Base-by-base conservation (phyloP, 30 jellyfish, hydroid and myxozoan species). In the Pelagia noctiluca region DNA sequence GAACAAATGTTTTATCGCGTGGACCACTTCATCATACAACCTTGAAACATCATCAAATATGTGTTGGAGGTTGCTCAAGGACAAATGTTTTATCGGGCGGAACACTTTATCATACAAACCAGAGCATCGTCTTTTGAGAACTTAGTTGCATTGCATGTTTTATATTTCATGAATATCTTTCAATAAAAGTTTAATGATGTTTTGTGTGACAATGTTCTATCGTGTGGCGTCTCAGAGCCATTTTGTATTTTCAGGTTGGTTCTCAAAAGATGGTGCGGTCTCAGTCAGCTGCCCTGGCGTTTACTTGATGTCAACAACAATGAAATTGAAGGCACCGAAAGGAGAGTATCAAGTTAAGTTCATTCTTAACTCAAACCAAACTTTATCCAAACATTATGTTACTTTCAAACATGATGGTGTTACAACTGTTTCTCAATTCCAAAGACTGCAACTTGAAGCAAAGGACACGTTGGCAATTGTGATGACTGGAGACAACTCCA, bases 261-360 rank as follows among this genome's bases (percentile, higher is more conserved):
- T 13, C 28, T 16, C 86, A 11, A 35, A n/a, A 0, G 60, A 33
- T 36, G 19, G 23, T 1, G 76, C 35, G 22, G 71, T 86, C 26
- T 22, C 66, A 30, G 85, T 86, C 22, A 35, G 28, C 2, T 86
- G 96, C 73, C 24, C 61, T 47, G 96, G 96, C 0, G 34, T 86
- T 22, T 86, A 86, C 61, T 36, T 76, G 28, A 53, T 86, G 12
- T 30, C 90, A 4, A 63, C 63, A 23, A 21, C 71, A 31, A 35
- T 86, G n/a, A 35, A 82, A 21, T 48, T 86, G 50, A 5, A 61
- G 4, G 89, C 89, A 65, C 42, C 29, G 21, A 63, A 48, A 25
- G 75, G 52, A 2, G 21, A 29, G 19, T 86, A 86, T 52, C 90
- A 86, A 68, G 26, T 86, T 11, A 19, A 37, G 24, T 12, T 86